phyloP scores from a whole-genome alignment of 2,797 vertebrate species.

The Siniperca scherzeri region DNA sequence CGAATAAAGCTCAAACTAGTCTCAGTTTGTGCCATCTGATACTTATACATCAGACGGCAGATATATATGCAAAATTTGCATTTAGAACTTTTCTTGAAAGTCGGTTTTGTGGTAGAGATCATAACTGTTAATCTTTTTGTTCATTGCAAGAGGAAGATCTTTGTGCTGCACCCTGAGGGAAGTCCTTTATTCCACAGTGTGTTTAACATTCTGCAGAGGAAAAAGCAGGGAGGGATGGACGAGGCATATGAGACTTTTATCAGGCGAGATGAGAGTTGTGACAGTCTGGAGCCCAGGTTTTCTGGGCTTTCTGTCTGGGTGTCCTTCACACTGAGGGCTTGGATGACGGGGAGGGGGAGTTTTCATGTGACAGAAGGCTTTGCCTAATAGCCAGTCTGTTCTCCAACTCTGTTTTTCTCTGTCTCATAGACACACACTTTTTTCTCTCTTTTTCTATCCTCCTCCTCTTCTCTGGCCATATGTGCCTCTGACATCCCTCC shows the following conservation, averaged over 20 bases:
- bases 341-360: slow-evolving; percentile 66
- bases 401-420: slow-evolving; percentile 53
- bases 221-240: slow-evolving; percentile 18
- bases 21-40: slow-evolving; percentile 8
- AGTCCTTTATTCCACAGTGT: slow-evolving; percentile 48
- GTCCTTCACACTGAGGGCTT: slow-evolving; percentile 77
- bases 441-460: not conserved
- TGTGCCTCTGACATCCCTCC: slow-evolving; percentile 53
- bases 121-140: slow-evolving; percentile 32
- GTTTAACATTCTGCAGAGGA: slow-evolving; percentile 60
- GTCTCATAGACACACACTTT: slow-evolving; percentile 23
- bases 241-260: slow-evolving; percentile 65
- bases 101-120: slow-evolving; percentile 27
- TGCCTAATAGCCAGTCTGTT: slow-evolving; percentile 80
- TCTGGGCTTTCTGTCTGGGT: slow-evolving; percentile 69
- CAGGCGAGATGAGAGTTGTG: slow-evolving; percentile 65
- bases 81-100: slow-evolving; percentile 28
- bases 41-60: not conserved
- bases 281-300: slow-evolving; percentile 72
- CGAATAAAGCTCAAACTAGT: slow-evolving; percentile 32
- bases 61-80: slow-evolving; percentile 5
- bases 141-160: slow-evolving; percentile 42
- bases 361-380: slow-evolving; percentile 79
- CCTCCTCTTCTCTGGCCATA: slow-evolving; percentile 48
- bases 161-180: slow-evolving; percentile 12